Evolutionary conservation across 2,113 vertebrate genomes (phyloP), one percentile per base, ranked within the genome.

Genomic region (Miniopterus natalensis): DNA sequence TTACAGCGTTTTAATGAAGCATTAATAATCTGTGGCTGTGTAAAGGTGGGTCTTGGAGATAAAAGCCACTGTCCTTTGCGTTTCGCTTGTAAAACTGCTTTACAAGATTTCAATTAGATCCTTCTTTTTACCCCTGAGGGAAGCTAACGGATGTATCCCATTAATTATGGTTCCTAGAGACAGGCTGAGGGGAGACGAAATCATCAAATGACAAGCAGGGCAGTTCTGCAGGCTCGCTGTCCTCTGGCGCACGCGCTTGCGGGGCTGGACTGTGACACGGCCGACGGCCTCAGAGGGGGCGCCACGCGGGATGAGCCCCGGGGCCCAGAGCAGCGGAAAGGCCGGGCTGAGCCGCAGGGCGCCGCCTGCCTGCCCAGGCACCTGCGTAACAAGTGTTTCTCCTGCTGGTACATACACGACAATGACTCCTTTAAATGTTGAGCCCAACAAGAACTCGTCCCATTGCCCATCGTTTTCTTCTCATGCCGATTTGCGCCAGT

Each of bases 91-190:
- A 80, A 88, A 97, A 94, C 45, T 70, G 45, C 61, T 93, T 95
- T 93, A 95, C 84, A 96, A 92, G 75, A 6, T 93, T 96, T 95
- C 87, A 96, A 74, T 95, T 95, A 95, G 59, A 74, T 84, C 40
- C 79, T 90, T 94, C 51, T 47, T 92, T 96, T 86, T 74, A 88
- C 27, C 42, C 77, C 12, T 45, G 81, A 96, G 71, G 92, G 84
- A 63, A 95, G 53, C 36, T 83, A 88, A 70, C 0, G 21, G 91
- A 74, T 78, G 59, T 65, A 59, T 68, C 84, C 66, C 59, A 93
- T 88, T 95, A 96, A 93, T 96, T 96, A 80, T 45, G 10, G 23
- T 74, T 95, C 51, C 74, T n/a, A 65, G 65, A 92, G 70, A 88
- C 40, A 92, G 80, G 45, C 27, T 90, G 27, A 63, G 65, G 68